These are phyloP conservation scores for Macaria liturata DNA, from an alignment of 2,888 invertebrate species.

Conservation along the genomic window DNA sequence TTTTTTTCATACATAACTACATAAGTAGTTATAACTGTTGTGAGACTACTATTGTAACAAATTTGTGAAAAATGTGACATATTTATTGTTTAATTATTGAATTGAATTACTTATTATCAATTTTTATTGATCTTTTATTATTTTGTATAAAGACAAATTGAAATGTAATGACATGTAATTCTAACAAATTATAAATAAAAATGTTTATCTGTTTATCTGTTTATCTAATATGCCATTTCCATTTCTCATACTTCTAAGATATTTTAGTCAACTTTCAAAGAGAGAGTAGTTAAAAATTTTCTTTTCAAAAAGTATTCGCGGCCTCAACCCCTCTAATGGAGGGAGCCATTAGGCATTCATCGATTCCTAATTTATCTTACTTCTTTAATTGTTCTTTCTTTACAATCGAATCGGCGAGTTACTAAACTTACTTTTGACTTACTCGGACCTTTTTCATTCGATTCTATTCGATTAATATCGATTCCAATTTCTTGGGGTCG, in stretches of 20 bases:
- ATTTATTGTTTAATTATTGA: no score
- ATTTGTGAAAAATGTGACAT: no score
- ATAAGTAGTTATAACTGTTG: no score
- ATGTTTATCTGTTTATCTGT: no score
- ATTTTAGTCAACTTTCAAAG: slow-evolving; percentile 53
- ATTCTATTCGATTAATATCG: slow-evolving; percentile 42
- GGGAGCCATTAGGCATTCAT: slow-evolving; percentile 77
- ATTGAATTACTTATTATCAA: no score
- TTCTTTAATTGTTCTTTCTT: slow-evolving; percentile 72
- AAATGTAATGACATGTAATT: no score
- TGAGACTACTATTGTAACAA: no score
- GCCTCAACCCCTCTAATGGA: slow-evolving; percentile 77
- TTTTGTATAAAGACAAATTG: no score
- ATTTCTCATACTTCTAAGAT: slow-evolving; percentile 21
- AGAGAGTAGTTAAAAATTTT: slow-evolving; percentile 68
- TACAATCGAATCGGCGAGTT: slow-evolving; percentile 65
- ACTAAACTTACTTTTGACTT: slow-evolving; percentile 54
- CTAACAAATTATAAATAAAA: no score
- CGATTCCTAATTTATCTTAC: slow-evolving; percentile 78
- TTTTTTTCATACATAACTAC: no score
- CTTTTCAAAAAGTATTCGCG: slow-evolving; percentile 59
- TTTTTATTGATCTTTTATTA: no score
- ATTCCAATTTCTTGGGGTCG: slow-evolving; percentile 57
- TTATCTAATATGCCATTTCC: slow-evolving; percentile 34
- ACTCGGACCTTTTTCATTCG: slow-evolving; percentile 45